Percentiles rank a stretch among this genome's conserved stretches.
phyloP scores from a whole-genome alignment of 30 jellyfish, hydroid and myxozoan species.

The Pseudorhiza aurosa region DNA sequence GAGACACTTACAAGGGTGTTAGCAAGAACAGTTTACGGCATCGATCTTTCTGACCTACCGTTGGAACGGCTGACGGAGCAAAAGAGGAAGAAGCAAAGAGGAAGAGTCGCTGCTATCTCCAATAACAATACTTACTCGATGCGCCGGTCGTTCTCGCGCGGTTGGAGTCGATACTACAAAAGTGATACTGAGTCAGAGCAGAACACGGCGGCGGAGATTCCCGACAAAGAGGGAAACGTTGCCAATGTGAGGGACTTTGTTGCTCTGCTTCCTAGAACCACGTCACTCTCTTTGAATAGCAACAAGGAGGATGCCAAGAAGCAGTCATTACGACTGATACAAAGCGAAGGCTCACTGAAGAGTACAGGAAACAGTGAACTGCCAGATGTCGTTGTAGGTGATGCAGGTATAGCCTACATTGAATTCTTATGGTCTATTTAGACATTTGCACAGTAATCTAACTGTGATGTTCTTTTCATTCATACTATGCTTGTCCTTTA shows the following conservation, averaged over 20 bases:
- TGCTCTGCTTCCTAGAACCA: constrained; percentile 66
- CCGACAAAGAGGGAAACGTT: constrained; percentile 33
- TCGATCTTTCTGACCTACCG: constrained; percentile 85
- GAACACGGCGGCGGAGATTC: background rate
- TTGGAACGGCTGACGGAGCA: constrained; percentile 87
- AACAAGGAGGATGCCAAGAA: constrained; percentile 23
- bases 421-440: too few species aligned
- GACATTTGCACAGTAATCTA: too few species aligned
- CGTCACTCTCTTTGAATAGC: constrained; percentile 55
- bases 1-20: constrained; percentile 91
- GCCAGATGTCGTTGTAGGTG: constrained; percentile 49
- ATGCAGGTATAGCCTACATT: constrained; percentile 28
- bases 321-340: constrained; percentile 2
- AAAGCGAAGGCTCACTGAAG: constrained; percentile 15
- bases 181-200: constrained; percentile 35
- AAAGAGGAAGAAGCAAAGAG: constrained; percentile 77
- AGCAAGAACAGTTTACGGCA: constrained; percentile 88
- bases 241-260: constrained; percentile 37
- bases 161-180: constrained; percentile 79
- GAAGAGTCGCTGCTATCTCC: constrained; percentile 70
- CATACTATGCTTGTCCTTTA: too few species aligned
- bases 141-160: constrained; percentile 80
- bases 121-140: background rate
- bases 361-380: background rate
- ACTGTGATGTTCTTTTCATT: too few species aligned